A percentile compares a stretch with the other conserved stretches of the same genome.
Conservation (phyloP, 2,888 invertebrate species). For the Danaus chrysippus region DNA sequence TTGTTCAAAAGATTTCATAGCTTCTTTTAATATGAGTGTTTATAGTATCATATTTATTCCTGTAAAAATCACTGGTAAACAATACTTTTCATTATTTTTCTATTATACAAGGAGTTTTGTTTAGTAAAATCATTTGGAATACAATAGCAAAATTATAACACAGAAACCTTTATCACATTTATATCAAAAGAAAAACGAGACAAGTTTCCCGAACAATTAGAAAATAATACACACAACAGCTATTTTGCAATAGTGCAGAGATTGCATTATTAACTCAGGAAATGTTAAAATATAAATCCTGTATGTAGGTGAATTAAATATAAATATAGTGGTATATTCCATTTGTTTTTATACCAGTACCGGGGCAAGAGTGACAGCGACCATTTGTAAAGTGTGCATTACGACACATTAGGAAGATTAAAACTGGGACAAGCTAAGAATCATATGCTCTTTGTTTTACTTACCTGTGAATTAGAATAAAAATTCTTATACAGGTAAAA, state of each 20-base stretch:
- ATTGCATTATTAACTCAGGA: constrained; percentile 34
- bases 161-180: no score
- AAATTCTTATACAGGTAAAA: constrained; percentile 22
- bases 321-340: constrained; percentile 37
- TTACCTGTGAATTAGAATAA: constrained; percentile 28
- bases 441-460: constrained; percentile 39
- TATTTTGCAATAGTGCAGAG: constrained; percentile 37
- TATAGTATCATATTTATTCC: no score
- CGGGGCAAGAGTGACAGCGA: not conserved
- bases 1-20: no score
- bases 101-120: no score
- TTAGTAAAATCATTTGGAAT: no score
- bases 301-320: constrained; percentile 45
- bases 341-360: not conserved
- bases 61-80: no score
- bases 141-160: no score
- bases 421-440: constrained; percentile 71
- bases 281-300: constrained; percentile 22
- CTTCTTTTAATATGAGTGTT: no score
- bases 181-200: no score
- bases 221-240: constrained; percentile 11
- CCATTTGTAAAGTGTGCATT: constrained; percentile 47
- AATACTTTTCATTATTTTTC: no score
- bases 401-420: constrained; percentile 75
- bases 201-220: no score